These are phyloP conservation scores for Megathymus violae DNA, from an alignment of 1,140 invertebrate species.

Conservation along the genomic window DNA sequence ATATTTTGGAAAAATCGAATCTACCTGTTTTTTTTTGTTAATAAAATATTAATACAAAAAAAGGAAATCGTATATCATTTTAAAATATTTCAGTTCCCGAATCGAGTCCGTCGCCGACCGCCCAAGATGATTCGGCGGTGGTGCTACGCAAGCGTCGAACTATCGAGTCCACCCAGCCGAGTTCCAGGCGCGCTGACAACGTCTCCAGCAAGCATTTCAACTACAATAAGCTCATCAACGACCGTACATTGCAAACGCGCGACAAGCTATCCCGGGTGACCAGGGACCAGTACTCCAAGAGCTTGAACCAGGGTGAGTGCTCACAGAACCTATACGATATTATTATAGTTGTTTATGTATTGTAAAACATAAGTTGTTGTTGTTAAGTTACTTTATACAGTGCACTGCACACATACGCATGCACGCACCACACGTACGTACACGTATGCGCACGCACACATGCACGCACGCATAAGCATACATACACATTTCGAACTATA, in stretches of 20 bases:
- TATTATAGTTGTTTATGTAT: no score
- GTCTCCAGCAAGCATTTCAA: slow-evolving; percentile 88
- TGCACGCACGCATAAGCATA: no score
- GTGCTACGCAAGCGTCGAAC: slow-evolving; percentile 66
- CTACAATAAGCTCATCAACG: slow-evolving; percentile 90
- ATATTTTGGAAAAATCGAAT: no score
- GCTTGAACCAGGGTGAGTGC: slow-evolving; percentile 66
- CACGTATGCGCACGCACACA: no score
- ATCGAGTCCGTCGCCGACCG: slow-evolving; percentile 32
- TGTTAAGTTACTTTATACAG: no score
- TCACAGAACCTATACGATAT: no score
- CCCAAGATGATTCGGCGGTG: slow-evolving; percentile 52
- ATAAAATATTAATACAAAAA: no score
- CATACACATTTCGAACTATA: no score
- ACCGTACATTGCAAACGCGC: slow-evolving; percentile 60
- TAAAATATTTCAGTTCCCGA: background rate
- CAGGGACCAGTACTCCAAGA: slow-evolving; percentile 59
- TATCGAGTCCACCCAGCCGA: slow-evolving; percentile 76
- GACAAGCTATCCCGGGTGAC: slow-evolving; percentile 44
- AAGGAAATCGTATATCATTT: no score
- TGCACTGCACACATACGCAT: slow-evolving; percentile 27
- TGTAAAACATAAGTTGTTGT: no score
- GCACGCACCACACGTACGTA: no score
- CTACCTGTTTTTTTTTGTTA: no score
- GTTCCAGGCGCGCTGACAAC: slow-evolving; percentile 81